These are phyloP conservation scores for Dolichopus griseipennis DNA, from an alignment of 2,888 invertebrate species.

Conservation along the genomic window DNA sequence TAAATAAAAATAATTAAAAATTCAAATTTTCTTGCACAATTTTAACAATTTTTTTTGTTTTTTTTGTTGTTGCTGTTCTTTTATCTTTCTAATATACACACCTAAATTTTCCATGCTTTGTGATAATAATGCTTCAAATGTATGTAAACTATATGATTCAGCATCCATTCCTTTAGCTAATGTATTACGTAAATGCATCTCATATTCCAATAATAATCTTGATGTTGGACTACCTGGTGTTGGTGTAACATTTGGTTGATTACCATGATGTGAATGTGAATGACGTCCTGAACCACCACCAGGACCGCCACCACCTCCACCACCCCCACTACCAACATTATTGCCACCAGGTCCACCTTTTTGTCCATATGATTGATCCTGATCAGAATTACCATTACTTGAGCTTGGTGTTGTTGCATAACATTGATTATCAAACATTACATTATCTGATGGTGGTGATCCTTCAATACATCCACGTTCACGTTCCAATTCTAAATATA, in stretches of 20 bases:
- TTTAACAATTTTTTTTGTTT: constrained; percentile 7
- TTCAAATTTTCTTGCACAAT: neutral
- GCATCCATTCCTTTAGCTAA: constrained; percentile 92
- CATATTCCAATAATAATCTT: constrained; percentile 78
- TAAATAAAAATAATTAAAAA: too few species aligned
- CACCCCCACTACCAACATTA: constrained; percentile 27
- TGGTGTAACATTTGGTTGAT: constrained; percentile 61
- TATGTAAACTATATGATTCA: constrained; percentile 87
- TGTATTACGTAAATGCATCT: constrained; percentile 87
- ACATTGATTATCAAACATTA: constrained; percentile 90
- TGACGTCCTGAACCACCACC: constrained; percentile 39
- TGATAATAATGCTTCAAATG: constrained; percentile 83
- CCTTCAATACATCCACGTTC: constrained; percentile 50
- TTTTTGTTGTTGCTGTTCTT: neutral
- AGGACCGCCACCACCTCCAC: constrained; percentile 16
- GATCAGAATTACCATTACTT: constrained; percentile 85
- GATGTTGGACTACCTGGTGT: constrained; percentile 78
- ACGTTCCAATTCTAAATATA: constrained; percentile 72
- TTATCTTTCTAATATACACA: constrained; percentile 35
- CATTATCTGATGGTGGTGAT: constrained; percentile 87
- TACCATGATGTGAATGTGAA: constrained; percentile 53
- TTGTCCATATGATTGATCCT: constrained; percentile 62
- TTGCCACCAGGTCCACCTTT: constrained; percentile 35
- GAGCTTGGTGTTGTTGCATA: constrained; percentile 92
- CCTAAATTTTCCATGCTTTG: constrained; percentile 95